Evolutionary conservation across 37 sponge, comb jelly and placozoan genomes (phyloP).

Genomic region (Hormiphora californensis): DNA sequence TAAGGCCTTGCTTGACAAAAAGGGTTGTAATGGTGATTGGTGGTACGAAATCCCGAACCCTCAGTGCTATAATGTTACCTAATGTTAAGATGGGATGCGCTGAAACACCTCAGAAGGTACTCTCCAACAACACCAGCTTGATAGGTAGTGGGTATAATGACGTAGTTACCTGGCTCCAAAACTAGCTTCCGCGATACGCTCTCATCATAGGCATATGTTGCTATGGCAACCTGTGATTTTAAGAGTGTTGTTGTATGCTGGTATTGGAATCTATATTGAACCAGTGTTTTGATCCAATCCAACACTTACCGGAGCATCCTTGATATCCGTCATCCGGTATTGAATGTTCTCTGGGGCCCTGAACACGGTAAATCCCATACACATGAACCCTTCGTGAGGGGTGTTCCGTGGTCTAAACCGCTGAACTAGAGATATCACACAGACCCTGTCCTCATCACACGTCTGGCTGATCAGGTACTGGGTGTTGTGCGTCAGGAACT

Average conservation of each 20-base stretch:
- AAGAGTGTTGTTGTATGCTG: no score
- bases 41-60: neutral
- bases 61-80: neutral
- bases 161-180: slow-evolving; percentile 47
- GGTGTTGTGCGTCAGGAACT: slow-evolving; percentile 23
- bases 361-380: slow-evolving; percentile 49
- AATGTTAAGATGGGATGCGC: neutral
- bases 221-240: no score
- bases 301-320: slow-evolving; percentile 23
- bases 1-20: no score
- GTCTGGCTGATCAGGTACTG: slow-evolving; percentile 30
- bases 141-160: slow-evolving; percentile 29
- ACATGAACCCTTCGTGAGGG: slow-evolving; percentile 52
- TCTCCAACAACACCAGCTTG: slow-evolving; percentile 8
- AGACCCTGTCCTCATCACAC: neutral
- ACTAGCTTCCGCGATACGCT: neutral
- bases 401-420: slow-evolving; percentile 30
- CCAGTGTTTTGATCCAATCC: no score
- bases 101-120: slow-evolving; percentile 34
- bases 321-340: slow-evolving; percentile 39
- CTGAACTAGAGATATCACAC: slow-evolving; percentile 48
- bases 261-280: no score
- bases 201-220: slow-evolving; percentile 29
- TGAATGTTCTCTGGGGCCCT: slow-evolving; percentile 47
- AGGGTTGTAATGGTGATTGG: no score